These are phyloP conservation scores for Myopa testacea DNA, from an alignment of 2,888 invertebrate genomes.

Conservation along the genomic window DNA sequence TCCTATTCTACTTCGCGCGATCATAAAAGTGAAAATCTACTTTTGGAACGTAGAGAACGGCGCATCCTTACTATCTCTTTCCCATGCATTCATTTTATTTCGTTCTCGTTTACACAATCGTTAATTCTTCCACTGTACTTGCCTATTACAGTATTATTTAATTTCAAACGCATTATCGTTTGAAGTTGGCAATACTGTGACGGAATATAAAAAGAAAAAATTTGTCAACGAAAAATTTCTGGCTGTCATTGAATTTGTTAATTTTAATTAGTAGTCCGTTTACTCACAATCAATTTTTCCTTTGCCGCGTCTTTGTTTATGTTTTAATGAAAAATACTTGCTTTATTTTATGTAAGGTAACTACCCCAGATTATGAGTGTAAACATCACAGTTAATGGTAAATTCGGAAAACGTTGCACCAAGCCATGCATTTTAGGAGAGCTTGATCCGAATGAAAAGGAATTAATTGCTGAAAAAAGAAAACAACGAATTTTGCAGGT, in stretches of 20 bases:
- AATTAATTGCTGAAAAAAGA: slow-evolving; percentile 72
- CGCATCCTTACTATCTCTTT: no score
- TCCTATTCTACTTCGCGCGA: no score
- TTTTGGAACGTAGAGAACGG: no score
- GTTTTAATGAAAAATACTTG: background rate
- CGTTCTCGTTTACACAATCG: no score
- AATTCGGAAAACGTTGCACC: slow-evolving; percentile 69
- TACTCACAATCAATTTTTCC: no score
- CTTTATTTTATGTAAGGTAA: slow-evolving; percentile 9
- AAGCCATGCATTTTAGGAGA: slow-evolving; percentile 65
- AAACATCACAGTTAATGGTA: slow-evolving; percentile 73
- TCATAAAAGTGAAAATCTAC: no score
- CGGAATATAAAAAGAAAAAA: background rate
- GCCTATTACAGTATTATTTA: no score
- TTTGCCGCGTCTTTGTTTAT: slow-evolving; percentile 3
- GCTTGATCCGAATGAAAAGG: slow-evolving; percentile 70
- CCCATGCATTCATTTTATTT: no score
- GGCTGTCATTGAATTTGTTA: slow-evolving; percentile 21
- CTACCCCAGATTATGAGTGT: slow-evolving; percentile 70
- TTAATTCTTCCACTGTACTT: no score
- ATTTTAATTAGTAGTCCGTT: slow-evolving; percentile 24
- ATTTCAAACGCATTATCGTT: no score
- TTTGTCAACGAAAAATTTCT: background rate
- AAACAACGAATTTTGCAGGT: slow-evolving; percentile 75
- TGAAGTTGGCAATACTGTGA: background rate